A percentile compares a stretch with the other conserved stretches of the same genome.
Evolutionary conservation across 1,140 invertebrate genomes (phyloP).

Genomic region (Cyphomyrmex costatus): DNA sequence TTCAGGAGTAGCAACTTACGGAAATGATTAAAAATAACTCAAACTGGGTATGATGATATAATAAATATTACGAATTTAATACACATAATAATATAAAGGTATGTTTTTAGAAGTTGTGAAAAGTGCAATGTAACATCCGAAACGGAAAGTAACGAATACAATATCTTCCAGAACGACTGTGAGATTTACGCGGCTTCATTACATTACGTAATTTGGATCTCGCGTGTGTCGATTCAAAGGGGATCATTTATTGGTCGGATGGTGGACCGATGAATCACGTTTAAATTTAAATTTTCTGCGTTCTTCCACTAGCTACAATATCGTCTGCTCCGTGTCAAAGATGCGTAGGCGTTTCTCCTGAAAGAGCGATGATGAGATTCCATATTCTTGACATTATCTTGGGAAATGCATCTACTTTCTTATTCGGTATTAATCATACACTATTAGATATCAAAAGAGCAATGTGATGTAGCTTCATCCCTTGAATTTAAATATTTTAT

Average conservation of each 20-base stretch:
- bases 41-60: no score
- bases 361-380: conserved; percentile 34
- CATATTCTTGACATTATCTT: background rate
- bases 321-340: conserved; percentile 47
- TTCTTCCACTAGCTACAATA: conserved; percentile 53
- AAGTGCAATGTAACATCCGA: background rate
- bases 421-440: background rate
- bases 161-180: background rate
- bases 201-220: conserved; percentile 18
- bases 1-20: no score
- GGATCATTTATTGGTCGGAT: conserved; percentile 67
- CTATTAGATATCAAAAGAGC: no score
- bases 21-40: no score
- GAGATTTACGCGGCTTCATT: background rate
- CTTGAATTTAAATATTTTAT: no score
- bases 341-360: conserved; percentile 47
- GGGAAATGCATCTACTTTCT: background rate
- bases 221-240: conserved; percentile 56
- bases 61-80: background rate
- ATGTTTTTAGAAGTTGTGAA: background rate
- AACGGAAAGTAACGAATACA: background rate
- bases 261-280: conserved; percentile 69
- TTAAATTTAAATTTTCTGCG: conserved; percentile 74
- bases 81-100: background rate
- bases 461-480: no score